Base-by-base conservation (phyloP, 35 echinoderm and acorn worm genomes). In the Antedon bifida region DNA sequence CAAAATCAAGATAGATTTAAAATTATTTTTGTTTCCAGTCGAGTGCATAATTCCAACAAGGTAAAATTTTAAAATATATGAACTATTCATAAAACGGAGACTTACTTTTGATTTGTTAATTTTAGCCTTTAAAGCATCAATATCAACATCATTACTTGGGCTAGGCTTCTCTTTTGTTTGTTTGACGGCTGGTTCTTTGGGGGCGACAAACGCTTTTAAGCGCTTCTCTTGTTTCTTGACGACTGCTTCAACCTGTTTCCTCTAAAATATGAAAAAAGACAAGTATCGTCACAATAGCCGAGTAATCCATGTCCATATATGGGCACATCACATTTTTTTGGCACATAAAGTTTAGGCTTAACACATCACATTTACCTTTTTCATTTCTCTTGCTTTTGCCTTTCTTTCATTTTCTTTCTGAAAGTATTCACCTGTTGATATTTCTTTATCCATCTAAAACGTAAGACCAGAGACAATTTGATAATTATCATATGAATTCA, bases 371-470 rank as follows among this genome's bases (percentile, higher is more conserved):
- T 90, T 86, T 81, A 96, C 93, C 87, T 85, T 90, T 78, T 92
- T 92, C 45, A 83, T 45, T 33, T 92, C 85, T 75, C 85, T 92
- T 51, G 81, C 76, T 80, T 90, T 89, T 23, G 87, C 85, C 11
- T 89, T 83, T 76, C 84, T 92, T 78, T 92, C 87, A 30, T 85
- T 88, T 56, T 97, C 94, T 76, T 79, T 87, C 36, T 92, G 64
- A 78, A 97, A 97, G 74, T 97, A 97, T 90, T 97, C 90, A 5
- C 94, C 94, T 0, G 90, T 90, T 1, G 94, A 90, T 32, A 97
- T 79, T 80, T 97, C 87, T 77, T 87, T 92, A 73, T 92, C 94
- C 29, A 93, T 46, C 87, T 92, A 77, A 23, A 79, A 29, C 1
- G 76, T 21, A 83, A 78, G n/a, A n/a, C n/a, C n/a, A n/a, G n/a